Evolutionary conservation across 2,888 invertebrate genomes (phyloP).

Genomic region (Sinotaia quadrata): DNA sequence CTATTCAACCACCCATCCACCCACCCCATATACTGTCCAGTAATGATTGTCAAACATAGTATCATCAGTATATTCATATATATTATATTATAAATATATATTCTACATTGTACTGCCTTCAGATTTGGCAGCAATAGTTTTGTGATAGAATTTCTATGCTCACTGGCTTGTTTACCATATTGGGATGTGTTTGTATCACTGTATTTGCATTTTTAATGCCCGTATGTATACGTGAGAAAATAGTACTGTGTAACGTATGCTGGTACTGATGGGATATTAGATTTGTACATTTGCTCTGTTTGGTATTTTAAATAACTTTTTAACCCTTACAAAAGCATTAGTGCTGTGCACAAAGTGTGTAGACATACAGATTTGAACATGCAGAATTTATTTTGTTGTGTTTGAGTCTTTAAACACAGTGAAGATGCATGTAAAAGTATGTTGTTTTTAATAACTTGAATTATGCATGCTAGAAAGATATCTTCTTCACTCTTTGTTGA

Average conservation of each 20-base stretch:
- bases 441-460: no score
- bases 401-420: no score
- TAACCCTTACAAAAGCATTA: no score
- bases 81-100: constrained; percentile 14
- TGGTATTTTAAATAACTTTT: neutral
- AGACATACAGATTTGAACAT: no score
- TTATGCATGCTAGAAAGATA: no score
- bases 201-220: no score
- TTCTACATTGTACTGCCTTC: constrained; percentile 26
- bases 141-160: constrained; percentile 19
- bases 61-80: constrained; percentile 15
- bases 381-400: no score
- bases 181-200: neutral
- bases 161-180: constrained; percentile 17
- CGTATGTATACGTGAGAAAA: neutral
- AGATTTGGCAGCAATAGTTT: constrained; percentile 29
- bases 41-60: constrained; percentile 13
- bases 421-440: no score
- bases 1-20: neutral
- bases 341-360: no score
- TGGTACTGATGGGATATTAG: neutral
- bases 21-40: no score
- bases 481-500: no score
- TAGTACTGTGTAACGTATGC: neutral
- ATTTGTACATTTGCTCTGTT: neutral